Evolutionary conservation across 2,888 invertebrate genomes (phyloP), one percentile per base, ranked within the genome.

Genomic region (Crepidodera aurea): DNA sequence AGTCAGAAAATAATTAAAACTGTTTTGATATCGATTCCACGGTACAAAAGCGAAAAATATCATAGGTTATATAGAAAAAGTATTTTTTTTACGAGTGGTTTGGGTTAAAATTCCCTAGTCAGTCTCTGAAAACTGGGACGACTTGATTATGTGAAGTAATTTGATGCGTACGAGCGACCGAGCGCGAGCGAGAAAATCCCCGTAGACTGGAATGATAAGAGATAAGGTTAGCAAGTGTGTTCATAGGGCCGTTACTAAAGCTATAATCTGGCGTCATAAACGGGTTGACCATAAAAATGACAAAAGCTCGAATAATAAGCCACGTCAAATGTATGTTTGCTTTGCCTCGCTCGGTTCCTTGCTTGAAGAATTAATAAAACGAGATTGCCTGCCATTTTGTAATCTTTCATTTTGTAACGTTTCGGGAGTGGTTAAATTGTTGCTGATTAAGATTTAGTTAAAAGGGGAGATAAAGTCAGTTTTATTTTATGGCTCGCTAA

Each of bases 201-300:
- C 64, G 64, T 71, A 72, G 70, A 74, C 72, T 71, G 13, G 65
- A 69, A 69, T 69, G 75, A 77, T 77, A 75, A 75, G 75, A 72
- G 75, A 77, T 73, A 76, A 77, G 75, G 71, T 71, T 68, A 65
- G 63, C 70, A 66, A 48, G 67, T 53, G 46, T 77, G 76, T 77
- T 77, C 77, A 77, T 77, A 76, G 74, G 74, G 74, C 77, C 76
- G 77, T 77, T 77, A 77, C 77, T 75, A 75, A 76, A 75, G 74
- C 76, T 75, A 75, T 78, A 77, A 78, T 78, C 75, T 76, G 73
- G 75, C 76, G 67, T 76, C 77, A 77, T 78, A 78, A 78, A 78
- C 76, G 72, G 75, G 72, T 73, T 77, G 77, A 78, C 77, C 77
- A 76, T 78, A 78, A 78, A 78, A 77, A 78, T 74, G 76, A 75